Evolutionary conservation across 2,113 vertebrate genomes (phyloP), one percentile per base, ranked within the genome.

Genomic region (Amphilophus citrinellus): DNA sequence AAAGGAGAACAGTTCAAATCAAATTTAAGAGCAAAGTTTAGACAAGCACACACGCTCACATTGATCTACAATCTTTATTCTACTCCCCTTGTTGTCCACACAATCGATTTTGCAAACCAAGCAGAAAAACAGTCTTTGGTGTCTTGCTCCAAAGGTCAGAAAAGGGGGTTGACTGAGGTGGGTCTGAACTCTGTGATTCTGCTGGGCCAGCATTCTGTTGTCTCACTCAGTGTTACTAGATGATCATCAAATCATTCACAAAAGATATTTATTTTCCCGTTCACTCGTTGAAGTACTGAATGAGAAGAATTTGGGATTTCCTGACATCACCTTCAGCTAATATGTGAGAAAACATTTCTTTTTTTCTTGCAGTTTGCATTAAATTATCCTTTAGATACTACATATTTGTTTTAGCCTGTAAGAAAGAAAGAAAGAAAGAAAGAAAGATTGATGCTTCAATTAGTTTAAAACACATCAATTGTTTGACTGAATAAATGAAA

Each of bases 141-240:
- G 84, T 90, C 79, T 66, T 2, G 56, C 80, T 94, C 89, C 94
- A 95, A 95, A 94, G 94, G 90, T 95, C 92, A 83, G 1, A 53
- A 42, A 65, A 62, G 81, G 79, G 76, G 87, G 88, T 79, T 88
- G 91, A 90, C 57, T 82, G 87, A 88, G 91, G 87, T 87, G 82
- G 84, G 78, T 39, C 53, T 91, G 84, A 93, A 89, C 86, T 83
- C 61, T 62, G 53, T 22, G 10, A 86, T 32, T 83, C 53, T 59
- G 88, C 88, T 88, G 91, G 57, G 53, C 27, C 66, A 87, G 84
- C 82, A 65, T 5, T 77, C 35, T 47, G 66, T 59, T 68, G 76
- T 61, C 85, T 77, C 39, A 76, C 30, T 30, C 1, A 57, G 27
- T 4, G 65, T 77, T 24, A 39, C 39, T 56, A 56, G 85, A 82